Percentiles rank a stretch among this genome's conserved stretches.
Evolutionary conservation across 2,888 invertebrate species (phyloP).

Genomic region (Brachyptera putata): DNA sequence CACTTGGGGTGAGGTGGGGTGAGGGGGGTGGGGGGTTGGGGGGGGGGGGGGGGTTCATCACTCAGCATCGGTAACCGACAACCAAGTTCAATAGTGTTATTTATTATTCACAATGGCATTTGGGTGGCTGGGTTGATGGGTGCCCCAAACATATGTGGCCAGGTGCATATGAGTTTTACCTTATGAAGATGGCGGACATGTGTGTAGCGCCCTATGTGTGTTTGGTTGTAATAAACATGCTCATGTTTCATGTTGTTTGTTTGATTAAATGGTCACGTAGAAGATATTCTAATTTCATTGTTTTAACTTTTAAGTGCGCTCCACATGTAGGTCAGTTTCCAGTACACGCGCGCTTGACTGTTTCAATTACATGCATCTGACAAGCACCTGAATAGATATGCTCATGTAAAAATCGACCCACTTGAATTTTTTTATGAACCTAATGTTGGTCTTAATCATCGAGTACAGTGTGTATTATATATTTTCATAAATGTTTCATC

Average conservation of each 20-base stretch:
- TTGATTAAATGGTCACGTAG: no score
- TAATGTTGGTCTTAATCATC: no score
- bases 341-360: no score
- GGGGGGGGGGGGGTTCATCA: constrained; percentile 17
- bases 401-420: no score
- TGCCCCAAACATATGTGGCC: background rate
- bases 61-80: constrained; percentile 12
- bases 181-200: background rate
- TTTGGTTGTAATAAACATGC: background rate
- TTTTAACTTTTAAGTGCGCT: no score
- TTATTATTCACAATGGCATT: constrained; percentile 6
- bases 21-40: background rate
- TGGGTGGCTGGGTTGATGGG: constrained; percentile 2
- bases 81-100: constrained; percentile 4
- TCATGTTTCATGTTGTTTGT: constrained; percentile 8
- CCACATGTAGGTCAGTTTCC: no score
- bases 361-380: no score
- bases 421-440: no score
- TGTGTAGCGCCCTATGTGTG: background rate
- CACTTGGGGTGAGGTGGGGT: background rate
- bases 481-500: no score
- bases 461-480: no score
- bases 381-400: no score
- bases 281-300: no score
- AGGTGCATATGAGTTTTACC: constrained; percentile 9